phyloP scores from a whole-genome alignment of 1,140 invertebrate genomes.

The Ceratosolen fusciceps region DNA sequence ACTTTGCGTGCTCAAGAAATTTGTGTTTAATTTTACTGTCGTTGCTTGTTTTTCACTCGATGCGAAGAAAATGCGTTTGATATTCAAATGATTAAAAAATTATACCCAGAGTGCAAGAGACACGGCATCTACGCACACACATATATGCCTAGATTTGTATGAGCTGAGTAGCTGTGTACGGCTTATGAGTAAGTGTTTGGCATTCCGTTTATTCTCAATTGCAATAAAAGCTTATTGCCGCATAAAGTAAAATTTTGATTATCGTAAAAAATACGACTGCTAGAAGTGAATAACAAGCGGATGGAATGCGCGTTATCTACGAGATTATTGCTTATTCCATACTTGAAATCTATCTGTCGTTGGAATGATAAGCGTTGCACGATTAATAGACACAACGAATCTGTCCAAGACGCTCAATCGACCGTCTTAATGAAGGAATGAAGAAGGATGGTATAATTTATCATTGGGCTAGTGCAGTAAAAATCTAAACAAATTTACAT shows the following conservation, averaged over 20 bases:
- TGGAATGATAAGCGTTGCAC: too few relatives aligned
- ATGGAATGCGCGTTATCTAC: too few relatives aligned
- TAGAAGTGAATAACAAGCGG: slow-evolving; percentile 25
- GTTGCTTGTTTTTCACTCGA: too few relatives aligned
- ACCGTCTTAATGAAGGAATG: neutral
- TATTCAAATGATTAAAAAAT: slow-evolving; percentile 39
- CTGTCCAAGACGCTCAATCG: too few relatives aligned
- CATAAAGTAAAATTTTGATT: slow-evolving; percentile 34
- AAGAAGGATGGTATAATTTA: slow-evolving; percentile 41
- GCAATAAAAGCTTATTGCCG: slow-evolving; percentile 38
- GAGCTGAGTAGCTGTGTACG: slow-evolving; percentile 32
- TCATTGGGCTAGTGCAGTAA: slow-evolving; percentile 2
- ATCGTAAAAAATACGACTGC: slow-evolving; percentile 21
- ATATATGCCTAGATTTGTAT: slow-evolving; percentile 8
- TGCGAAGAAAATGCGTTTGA: slow-evolving; percentile 37
- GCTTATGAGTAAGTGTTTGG: slow-evolving; percentile 14
- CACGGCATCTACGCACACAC: too few relatives aligned
- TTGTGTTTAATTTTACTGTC: too few relatives aligned
- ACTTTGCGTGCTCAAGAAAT: too few relatives aligned
- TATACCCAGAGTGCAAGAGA: slow-evolving; percentile 20
- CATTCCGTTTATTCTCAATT: slow-evolving; percentile 39
- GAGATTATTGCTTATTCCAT: too few relatives aligned
- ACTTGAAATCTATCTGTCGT: too few relatives aligned
- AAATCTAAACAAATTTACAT: slow-evolving; percentile 42
- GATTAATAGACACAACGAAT: too few relatives aligned